Conservation (phyloP, 2,888 invertebrate genomes). For the Hybos culiciformis region DNA sequence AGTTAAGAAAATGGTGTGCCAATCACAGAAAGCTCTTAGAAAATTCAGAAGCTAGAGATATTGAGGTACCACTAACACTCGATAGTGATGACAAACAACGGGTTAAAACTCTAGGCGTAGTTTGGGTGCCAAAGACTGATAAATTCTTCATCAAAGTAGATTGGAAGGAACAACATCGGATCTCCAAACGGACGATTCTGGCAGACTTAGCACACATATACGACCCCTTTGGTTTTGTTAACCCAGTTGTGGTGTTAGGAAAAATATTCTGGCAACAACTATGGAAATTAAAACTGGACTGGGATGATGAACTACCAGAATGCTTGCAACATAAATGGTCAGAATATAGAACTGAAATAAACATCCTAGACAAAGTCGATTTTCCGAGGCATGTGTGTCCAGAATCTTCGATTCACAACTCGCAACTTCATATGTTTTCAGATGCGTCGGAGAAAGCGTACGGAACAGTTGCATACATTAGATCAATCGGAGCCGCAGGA, state of each 20-base stretch:
- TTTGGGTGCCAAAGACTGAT: conserved; percentile 8
- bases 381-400: neutral
- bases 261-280: too few species aligned
- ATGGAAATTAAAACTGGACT: too few species aligned
- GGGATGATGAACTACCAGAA: too few species aligned
- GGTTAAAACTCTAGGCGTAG: conserved; percentile 10
- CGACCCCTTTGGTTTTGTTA: too few species aligned
- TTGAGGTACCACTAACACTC: neutral
- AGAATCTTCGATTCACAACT: neutral
- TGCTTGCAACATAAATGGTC: neutral
- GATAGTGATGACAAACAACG: neutral
- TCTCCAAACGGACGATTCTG: conserved; percentile 16
- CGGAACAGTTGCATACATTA: neutral
- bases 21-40: conserved; percentile 8
- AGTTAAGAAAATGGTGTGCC: conserved; percentile 13
- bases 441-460: neutral
- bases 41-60: conserved; percentile 3
- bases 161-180: conserved; percentile 10
- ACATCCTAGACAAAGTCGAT: neutral
- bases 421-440: neutral
- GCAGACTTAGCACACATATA: too few species aligned
- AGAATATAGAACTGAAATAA: neutral
- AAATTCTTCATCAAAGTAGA: conserved; percentile 2
- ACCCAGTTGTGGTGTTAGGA: too few species aligned
- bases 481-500: neutral